Conservation (phyloP, 2,888 invertebrate genomes). For the Apodemia duryi region DNA sequence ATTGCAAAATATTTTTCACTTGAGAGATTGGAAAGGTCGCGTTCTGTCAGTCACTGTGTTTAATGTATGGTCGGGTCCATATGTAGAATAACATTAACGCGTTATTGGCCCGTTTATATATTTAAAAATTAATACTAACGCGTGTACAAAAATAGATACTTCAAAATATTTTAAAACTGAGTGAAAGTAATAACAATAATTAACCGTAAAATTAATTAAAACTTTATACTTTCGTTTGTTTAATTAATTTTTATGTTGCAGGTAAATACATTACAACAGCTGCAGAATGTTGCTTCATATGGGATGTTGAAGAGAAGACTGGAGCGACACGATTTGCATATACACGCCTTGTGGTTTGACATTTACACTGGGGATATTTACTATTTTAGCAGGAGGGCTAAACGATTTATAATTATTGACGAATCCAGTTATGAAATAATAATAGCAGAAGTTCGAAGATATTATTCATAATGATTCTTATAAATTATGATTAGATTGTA, state of each 20-base stretch:
- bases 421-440: conserved; percentile 88
- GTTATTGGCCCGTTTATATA: too few relatives aligned
- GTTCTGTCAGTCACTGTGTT: too few relatives aligned
- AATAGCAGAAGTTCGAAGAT: conserved; percentile 86
- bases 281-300: conserved; percentile 95
- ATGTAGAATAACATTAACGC: too few relatives aligned
- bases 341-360: conserved; percentile 98
- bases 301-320: conserved; percentile 91
- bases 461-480: conserved; percentile 79
- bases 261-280: conserved; percentile 93
- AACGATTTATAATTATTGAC: conserved; percentile 91
- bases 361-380: conserved; percentile 98
- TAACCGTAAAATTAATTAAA: too few relatives aligned
- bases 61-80: too few relatives aligned
- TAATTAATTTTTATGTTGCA: conserved; percentile 43
- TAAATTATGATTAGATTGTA: neutral
- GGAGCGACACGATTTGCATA: conserved; percentile 89
- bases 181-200: too few relatives aligned
- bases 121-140: too few relatives aligned
- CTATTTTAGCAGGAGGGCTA: conserved; percentile 93
- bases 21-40: too few relatives aligned
- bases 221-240: too few relatives aligned
- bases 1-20: too few relatives aligned
- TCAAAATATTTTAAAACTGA: too few relatives aligned
- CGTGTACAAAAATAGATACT: too few relatives aligned